phyloP scores from a whole-genome alignment of 2,113 vertebrate species.

The Cebidichthys violaceus region DNA sequence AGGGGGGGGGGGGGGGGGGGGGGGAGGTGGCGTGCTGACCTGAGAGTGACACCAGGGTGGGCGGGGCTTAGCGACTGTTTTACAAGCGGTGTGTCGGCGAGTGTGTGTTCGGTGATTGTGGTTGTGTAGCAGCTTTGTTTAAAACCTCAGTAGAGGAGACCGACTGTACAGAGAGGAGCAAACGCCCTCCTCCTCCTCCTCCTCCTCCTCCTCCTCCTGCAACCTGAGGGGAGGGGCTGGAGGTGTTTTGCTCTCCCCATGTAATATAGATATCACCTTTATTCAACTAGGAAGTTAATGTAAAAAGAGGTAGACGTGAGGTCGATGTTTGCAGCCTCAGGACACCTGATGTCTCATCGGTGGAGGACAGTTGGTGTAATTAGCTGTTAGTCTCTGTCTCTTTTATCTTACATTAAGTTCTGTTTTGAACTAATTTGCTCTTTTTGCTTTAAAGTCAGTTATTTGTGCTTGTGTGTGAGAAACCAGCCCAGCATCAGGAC shows the following conservation, averaged over 20 bases:
- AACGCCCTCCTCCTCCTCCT: neutral
- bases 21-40: slow-evolving; percentile 28
- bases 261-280: too few species aligned
- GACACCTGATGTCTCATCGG: too few species aligned
- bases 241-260: neutral
- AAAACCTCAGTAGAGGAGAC: neutral
- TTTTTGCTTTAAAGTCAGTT: too few species aligned
- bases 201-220: neutral
- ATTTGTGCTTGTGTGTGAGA: too few species aligned
- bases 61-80: slow-evolving; percentile 47
- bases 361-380: too few species aligned
- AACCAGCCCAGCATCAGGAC: too few species aligned
- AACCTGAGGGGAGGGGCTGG: neutral
- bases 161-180: slow-evolving; percentile 6
- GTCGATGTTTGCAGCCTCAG: neutral
- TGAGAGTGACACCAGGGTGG: slow-evolving; percentile 48
- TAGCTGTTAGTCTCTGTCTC: too few species aligned
- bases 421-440: too few species aligned
- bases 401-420: too few species aligned
- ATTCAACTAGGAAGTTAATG: neutral
- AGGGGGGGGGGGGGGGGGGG: neutral
- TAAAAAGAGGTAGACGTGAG: neutral
- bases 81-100: slow-evolving; percentile 23
- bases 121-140: slow-evolving; percentile 26
- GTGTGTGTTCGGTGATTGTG: slow-evolving; percentile 15